Evolutionary conservation across 2,888 invertebrate genomes (phyloP), one percentile per base, ranked within the genome.

Genomic region (Galerucella nymphaeae): DNA sequence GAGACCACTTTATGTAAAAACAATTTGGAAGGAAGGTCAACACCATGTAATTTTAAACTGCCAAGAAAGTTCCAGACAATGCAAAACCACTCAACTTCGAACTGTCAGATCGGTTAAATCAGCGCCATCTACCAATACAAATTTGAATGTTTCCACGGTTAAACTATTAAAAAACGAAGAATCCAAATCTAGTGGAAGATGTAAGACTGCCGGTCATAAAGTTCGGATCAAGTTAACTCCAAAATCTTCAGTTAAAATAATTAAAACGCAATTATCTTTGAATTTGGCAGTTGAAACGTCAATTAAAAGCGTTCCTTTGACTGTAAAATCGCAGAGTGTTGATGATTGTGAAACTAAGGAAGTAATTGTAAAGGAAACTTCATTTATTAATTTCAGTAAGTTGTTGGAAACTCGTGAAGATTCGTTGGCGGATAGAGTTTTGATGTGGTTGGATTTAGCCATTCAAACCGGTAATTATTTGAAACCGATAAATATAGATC

Each of bases 361-460:
- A 2, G 67, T 69, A 18, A 48, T 66, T 16, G 13, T 11, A n/a
- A 50, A 70, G 2, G 65, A 72, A 2, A 68, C 75, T 2, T 75
- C 30, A 0, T 30, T 68, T 23, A 69, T 75, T 23, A 74, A 66
- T 67, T 74, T 70, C 30, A 55, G 48, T 10, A 69, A 71, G 55
- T 65, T 73, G 38, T 18, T 75, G 42, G 72, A 77, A 41, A 53
- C 74, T 2, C 74, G 73, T 30, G 78, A 82, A 62, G 86, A 88
- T 81, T 84, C 88, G 41, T 83, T 92, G 64, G 90, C 94, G 0
- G 93, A 94, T 74, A 88, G 94, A 69, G 95, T 95, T 0, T 85
- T 94, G 4, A 92, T 93, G 80, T 95, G 95, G 95, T 82, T 95
- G 77, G 94, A 94, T 83, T 86, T 94, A 70, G 93, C 94, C 0